Evolutionary conservation across 2,797 vertebrate species (phyloP).

Genomic region (Orestias chungarensis): DNA sequence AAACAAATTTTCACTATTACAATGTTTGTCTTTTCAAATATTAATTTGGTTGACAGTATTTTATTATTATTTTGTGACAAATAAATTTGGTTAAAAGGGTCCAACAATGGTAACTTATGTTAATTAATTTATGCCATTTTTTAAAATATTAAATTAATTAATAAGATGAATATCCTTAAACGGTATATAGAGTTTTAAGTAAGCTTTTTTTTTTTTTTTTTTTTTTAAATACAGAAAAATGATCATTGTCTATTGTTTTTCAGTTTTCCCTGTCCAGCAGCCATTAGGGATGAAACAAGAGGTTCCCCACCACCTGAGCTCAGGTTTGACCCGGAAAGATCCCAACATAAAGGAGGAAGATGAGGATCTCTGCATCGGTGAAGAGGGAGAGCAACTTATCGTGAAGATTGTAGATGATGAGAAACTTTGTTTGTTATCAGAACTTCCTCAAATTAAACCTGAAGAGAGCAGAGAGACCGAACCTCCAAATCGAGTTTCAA

Average conservation of each 20-base stretch:
- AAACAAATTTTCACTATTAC: too few relatives aligned
- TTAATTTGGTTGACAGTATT: too few relatives aligned
- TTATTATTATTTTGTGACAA: background rate
- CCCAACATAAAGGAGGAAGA: constrained; percentile 2
- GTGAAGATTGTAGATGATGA: constrained; percentile 8
- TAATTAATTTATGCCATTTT: background rate
- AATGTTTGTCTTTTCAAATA: too few relatives aligned
- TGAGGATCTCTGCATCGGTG: constrained; percentile 2
- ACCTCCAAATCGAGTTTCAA: background rate
- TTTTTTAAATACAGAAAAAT: background rate
- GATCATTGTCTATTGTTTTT: background rate
- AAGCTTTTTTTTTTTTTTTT: too few relatives aligned
- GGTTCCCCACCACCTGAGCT: background rate
- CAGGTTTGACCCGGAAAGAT: background rate
- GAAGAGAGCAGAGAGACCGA: background rate
- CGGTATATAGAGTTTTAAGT: too few relatives aligned
- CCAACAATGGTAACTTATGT: background rate
- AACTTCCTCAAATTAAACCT: background rate
- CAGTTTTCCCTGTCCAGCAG: background rate
- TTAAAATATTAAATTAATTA: background rate
- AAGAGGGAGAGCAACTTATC: constrained; percentile 3
- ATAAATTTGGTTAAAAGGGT: background rate
- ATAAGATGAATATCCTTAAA: background rate
- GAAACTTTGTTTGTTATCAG: background rate
- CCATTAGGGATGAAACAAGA: background rate